These are phyloP conservation scores for Eulithis testata DNA, from an alignment of 2,888 invertebrate genomes.

Conservation along the genomic window DNA sequence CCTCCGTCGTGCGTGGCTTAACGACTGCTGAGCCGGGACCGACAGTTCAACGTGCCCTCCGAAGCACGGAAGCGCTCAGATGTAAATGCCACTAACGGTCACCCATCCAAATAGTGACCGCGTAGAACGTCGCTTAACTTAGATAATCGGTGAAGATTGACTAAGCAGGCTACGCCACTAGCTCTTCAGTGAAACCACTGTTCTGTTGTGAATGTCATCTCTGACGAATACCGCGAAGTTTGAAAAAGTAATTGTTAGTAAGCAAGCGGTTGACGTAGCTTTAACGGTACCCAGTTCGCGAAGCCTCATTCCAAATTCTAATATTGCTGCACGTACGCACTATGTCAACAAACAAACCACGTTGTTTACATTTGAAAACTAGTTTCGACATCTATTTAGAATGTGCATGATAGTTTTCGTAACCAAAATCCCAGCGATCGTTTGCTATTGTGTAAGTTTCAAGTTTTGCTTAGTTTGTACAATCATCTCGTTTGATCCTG, in stretches of 20 bases:
- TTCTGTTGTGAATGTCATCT: not conserved
- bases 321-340: conserved; percentile 63
- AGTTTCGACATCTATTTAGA: conserved; percentile 36
- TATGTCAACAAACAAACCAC: conserved; percentile 61
- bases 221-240: conserved; percentile 16
- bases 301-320: conserved; percentile 71
- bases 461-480: conserved; percentile 23
- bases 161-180: not conserved
- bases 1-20: too few species aligned
- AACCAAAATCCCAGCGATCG: conserved; percentile 21
- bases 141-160: too few species aligned
- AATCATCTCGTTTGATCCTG: conserved; percentile 14
- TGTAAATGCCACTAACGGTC: too few species aligned
- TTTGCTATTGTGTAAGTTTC: conserved; percentile 21
- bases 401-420: conserved; percentile 35
- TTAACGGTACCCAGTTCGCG: conserved; percentile 76
- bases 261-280: conserved; percentile 65
- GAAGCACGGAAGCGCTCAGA: too few species aligned
- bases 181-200: not conserved
- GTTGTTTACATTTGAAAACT: conserved; percentile 40
- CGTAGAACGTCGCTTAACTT: too few species aligned
- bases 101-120: too few species aligned
- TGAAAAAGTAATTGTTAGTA: conserved; percentile 24
- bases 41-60: too few species aligned
- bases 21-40: too few species aligned